These are phyloP conservation scores for Ooceraea biroi DNA, from an alignment of 1,140 invertebrate genomes.

Conservation along the genomic window DNA sequence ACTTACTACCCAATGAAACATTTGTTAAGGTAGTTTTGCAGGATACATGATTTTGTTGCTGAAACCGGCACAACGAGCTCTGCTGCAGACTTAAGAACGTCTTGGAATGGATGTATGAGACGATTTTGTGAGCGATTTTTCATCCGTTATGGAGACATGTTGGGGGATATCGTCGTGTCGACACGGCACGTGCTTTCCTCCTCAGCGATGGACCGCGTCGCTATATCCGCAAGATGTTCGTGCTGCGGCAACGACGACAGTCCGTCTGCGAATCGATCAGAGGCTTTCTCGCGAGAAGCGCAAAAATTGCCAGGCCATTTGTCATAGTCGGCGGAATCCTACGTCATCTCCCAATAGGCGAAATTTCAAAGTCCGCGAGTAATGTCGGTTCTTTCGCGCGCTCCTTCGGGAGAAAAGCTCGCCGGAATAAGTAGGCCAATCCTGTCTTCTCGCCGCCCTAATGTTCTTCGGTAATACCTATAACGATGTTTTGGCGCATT, in stretches of 20 bases:
- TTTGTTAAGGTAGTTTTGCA: conserved; percentile 9
- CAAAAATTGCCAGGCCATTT: conserved; percentile 56
- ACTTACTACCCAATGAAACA: conserved; percentile 12
- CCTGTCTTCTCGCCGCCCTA: conserved; percentile 43
- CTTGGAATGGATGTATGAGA: neutral
- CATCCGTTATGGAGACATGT: conserved; percentile 33
- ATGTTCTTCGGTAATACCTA: conserved; percentile 47
- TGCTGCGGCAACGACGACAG: neutral
- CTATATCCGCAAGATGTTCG: conserved; percentile 2
- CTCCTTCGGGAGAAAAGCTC: neutral
- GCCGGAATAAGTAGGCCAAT: conserved; percentile 32
- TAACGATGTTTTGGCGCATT: conserved; percentile 55
- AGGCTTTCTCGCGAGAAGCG: neutral
- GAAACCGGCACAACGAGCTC: neutral
- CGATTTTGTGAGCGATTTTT: conserved; percentile 21
- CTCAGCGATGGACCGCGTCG: neutral
- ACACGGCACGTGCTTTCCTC: neutral
- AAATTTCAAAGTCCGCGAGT: conserved; percentile 54
- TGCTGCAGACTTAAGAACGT: neutral
- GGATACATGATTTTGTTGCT: neutral
- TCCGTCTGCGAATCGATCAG: conserved; percentile 38
- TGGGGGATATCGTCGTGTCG: neutral
- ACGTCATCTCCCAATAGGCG: conserved; percentile 49
- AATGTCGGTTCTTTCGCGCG: conserved; percentile 40
- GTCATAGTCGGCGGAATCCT: conserved; percentile 44